Conservation (phyloP, 2,888 invertebrate genomes). For the Diarsia mendica region DNA sequence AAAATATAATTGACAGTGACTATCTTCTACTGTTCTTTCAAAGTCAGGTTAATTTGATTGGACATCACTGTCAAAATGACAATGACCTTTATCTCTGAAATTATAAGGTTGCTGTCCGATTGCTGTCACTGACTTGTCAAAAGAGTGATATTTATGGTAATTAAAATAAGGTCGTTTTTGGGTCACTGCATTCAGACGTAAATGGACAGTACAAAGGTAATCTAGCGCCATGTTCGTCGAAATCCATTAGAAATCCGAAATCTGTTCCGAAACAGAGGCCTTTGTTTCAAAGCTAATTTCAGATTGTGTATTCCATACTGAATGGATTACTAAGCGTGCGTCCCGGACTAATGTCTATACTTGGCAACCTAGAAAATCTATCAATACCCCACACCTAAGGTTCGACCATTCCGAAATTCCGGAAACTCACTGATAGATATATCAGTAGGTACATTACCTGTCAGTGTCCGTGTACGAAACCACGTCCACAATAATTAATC, state of each 20-base stretch:
- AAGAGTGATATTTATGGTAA: no score
- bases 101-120: no score
- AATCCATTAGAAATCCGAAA: slow-evolving; percentile 20
- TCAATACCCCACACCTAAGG: background rate
- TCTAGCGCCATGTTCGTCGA: background rate
- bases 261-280: slow-evolving; percentile 2
- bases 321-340: background rate
- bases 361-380: background rate
- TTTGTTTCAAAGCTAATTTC: slow-evolving; percentile 26
- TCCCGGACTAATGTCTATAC: background rate
- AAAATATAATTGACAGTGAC: background rate
- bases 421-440: background rate
- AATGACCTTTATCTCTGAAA: background rate
- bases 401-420: background rate
- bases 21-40: background rate
- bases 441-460: background rate
- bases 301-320: slow-evolving; percentile 12
- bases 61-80: background rate
- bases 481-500: background rate
- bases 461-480: background rate
- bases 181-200: background rate
- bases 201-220: background rate
- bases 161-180: background rate
- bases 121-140: no score
- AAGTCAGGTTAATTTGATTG: background rate